These are phyloP conservation scores for Anguilla obscura DNA, from an alignment of 2,797 vertebrate genomes.

Conservation along the genomic window DNA sequence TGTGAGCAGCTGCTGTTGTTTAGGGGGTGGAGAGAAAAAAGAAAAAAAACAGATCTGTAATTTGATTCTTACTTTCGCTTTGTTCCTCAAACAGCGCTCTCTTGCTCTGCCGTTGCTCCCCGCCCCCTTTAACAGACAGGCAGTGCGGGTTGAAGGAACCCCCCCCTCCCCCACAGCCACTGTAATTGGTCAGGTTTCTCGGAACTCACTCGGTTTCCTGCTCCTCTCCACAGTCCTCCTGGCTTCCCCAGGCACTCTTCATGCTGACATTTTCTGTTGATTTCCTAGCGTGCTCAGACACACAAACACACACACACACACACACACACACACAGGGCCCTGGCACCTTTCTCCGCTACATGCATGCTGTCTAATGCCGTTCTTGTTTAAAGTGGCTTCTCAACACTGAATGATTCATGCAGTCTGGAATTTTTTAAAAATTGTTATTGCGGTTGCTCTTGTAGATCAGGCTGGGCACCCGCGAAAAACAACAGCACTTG, in stretches of 20 bases:
- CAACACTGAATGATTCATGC: background rate
- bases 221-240: slow-evolving; percentile 59
- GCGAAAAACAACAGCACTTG: slow-evolving; percentile 29
- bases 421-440: slow-evolving; percentile 31
- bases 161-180: slow-evolving; percentile 45
- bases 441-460: background rate
- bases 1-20: slow-evolving; percentile 12
- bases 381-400: background rate
- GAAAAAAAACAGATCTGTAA: slow-evolving; percentile 58
- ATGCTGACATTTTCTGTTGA: slow-evolving; percentile 17
- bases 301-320: slow-evolving; percentile 23
- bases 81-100: slow-evolving; percentile 41
- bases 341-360: background rate
- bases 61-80: slow-evolving; percentile 71
- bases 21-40: slow-evolving; percentile 20
- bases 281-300: slow-evolving; percentile 45
- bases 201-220: slow-evolving; percentile 62
- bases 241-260: slow-evolving; percentile 61
- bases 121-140: slow-evolving; percentile 37
- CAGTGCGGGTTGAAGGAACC: slow-evolving; percentile 54
- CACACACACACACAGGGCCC: slow-evolving; percentile 25
- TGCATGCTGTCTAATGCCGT: slow-evolving; percentile 30
- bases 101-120: slow-evolving; percentile 57
- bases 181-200: slow-evolving; percentile 60
- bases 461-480: slow-evolving; percentile 17